phyloP scores from a whole-genome alignment of 2,113 vertebrate species.

The Cyphomyrus plagiostoma region DNA sequence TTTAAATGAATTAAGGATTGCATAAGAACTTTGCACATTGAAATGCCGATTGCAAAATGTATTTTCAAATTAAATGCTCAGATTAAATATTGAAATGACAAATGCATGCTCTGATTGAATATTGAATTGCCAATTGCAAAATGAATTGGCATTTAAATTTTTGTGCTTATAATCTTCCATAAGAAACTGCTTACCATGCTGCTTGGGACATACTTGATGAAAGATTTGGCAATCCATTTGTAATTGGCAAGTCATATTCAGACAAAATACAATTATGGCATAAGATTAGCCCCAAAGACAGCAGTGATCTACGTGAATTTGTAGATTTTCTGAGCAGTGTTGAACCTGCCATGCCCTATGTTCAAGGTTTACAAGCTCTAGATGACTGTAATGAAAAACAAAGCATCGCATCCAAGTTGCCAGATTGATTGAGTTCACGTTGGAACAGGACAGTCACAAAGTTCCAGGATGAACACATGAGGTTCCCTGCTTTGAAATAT shows the following conservation, averaged over 20 bases:
- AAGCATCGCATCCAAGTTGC: not conserved
- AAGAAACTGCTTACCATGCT: conserved; percentile 13
- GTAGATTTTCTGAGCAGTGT: not conserved
- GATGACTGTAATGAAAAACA: not conserved
- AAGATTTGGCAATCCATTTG: conserved; percentile 13
- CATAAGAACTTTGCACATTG: no score
- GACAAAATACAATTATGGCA: conserved; percentile 28
- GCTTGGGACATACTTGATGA: conserved; percentile 31
- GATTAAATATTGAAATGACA: no score
- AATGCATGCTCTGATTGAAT: no score
- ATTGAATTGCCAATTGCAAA: no score
- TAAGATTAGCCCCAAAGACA: conserved; percentile 18
- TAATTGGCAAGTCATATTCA: not conserved
- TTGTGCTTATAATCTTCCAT: no score
- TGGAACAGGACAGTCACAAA: not conserved
- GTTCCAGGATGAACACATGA: not conserved
- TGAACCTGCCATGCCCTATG: not conserved
- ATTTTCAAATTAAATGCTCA: no score
- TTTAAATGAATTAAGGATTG: no score
- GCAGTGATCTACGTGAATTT: not conserved
- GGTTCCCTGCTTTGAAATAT: not conserved
- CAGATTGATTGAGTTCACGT: not conserved
- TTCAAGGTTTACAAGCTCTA: not conserved
- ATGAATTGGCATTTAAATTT: no score
- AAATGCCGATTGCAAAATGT: no score